phyloP scores from a whole-genome alignment of 2,888 invertebrate genomes.

The Lycaena phlaeas region DNA sequence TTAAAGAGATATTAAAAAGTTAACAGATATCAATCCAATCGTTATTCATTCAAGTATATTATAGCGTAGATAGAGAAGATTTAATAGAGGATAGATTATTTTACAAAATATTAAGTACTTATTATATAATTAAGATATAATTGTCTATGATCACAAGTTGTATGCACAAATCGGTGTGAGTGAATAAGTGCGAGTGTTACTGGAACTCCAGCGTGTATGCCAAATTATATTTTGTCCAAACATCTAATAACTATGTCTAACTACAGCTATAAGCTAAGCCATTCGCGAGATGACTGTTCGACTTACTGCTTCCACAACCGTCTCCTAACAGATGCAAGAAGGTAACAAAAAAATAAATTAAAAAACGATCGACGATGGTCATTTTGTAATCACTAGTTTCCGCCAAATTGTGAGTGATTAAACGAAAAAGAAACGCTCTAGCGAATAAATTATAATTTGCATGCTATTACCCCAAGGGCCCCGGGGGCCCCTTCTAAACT shows the following conservation, averaged over 20 bases:
- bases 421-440: slow-evolving; percentile 16
- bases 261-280: slow-evolving; percentile 60
- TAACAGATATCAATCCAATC: neutral
- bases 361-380: slow-evolving; percentile 52
- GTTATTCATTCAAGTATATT: too few relatives aligned
- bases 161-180: slow-evolving; percentile 16
- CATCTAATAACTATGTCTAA: slow-evolving; percentile 14
- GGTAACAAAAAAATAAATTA: slow-evolving; percentile 64
- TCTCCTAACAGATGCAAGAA: slow-evolving; percentile 73
- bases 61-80: too few relatives aligned
- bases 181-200: slow-evolving; percentile 23
- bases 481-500: neutral
- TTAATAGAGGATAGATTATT: neutral
- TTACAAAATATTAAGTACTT: neutral
- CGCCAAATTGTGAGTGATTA: slow-evolving; percentile 35
- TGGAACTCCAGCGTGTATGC: slow-evolving; percentile 13
- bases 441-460: slow-evolving; percentile 7
- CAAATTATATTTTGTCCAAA: slow-evolving; percentile 4
- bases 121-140: neutral
- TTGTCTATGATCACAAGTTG: neutral
- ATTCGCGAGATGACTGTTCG: slow-evolving; percentile 59
- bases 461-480: neutral
- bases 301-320: slow-evolving; percentile 73
- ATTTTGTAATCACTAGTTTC: slow-evolving; percentile 25
- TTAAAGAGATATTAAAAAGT: neutral